Percentiles rank a stretch among this genome's conserved stretches.
These are phyloP conservation scores for Ibycter americanus DNA, from an alignment of 2,797 vertebrate species.

Conservation along the genomic window DNA sequence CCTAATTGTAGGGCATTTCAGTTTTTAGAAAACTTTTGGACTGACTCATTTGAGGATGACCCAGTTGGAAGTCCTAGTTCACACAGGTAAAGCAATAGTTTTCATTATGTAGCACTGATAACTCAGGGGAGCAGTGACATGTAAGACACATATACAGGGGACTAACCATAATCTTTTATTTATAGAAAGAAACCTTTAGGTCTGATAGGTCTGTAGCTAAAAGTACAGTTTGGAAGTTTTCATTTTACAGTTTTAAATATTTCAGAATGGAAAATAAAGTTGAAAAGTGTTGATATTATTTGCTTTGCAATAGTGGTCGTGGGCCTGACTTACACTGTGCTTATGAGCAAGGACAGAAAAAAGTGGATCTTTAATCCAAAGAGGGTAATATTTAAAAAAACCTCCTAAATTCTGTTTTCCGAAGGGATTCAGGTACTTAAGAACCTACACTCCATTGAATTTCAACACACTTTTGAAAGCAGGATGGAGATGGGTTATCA, in stretches of 20 bases:
- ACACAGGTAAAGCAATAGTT: not conserved
- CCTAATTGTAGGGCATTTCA: not conserved
- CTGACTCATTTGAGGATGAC: not conserved
- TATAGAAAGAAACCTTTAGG: not conserved
- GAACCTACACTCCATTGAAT: not conserved
- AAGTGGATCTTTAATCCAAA: not conserved
- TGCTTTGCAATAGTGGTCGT: not conserved
- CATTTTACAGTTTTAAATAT: not conserved
- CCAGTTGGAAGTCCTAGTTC: not conserved
- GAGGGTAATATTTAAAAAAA: not conserved
- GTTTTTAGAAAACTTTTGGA: not conserved
- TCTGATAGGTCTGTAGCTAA: not conserved
- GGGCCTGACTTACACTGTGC: not conserved
- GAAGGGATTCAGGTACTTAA: not conserved
- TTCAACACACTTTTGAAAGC: not conserved
- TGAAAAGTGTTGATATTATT: not conserved
- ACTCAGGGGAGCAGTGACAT: not conserved
- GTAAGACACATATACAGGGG: fast-evolving
- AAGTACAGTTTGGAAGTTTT: not conserved
- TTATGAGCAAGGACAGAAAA: not conserved
- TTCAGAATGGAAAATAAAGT: not conserved
- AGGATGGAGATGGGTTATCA: not conserved
- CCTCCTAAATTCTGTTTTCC: not conserved
- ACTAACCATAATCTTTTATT: not conserved
- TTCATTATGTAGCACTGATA: not conserved